phyloP scores from a whole-genome alignment of 1,140 invertebrate species.

The Trachymyrmex cornetzi region DNA sequence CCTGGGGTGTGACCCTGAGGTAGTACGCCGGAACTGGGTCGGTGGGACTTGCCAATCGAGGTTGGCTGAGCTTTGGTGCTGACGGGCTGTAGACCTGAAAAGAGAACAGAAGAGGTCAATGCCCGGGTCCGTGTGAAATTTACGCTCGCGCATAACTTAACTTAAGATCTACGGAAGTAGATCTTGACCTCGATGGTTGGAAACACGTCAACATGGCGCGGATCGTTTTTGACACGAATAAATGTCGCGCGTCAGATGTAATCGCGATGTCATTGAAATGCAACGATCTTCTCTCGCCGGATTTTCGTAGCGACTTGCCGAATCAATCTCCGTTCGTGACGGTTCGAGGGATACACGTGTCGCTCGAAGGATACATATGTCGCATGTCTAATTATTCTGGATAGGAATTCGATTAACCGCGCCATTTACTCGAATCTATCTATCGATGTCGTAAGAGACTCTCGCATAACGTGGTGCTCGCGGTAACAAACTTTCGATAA shows the following conservation, averaged over 20 bases:
- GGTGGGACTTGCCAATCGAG: conserved; percentile 84
- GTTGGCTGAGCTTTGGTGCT: conserved; percentile 83
- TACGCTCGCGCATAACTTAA: conserved; percentile 15
- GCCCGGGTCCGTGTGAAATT: conserved; percentile 22
- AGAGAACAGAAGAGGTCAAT: conserved; percentile 64
- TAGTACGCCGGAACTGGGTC: conserved; percentile 84
- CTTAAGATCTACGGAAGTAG: neutral
- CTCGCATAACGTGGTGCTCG: neutral
- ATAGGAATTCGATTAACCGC: conserved; percentile 27
- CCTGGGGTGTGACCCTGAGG: conserved; percentile 86
- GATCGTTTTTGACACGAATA: neutral
- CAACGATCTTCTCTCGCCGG: neutral
- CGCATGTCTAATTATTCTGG: conserved; percentile 13
- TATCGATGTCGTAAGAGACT: neutral
- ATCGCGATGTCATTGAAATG: neutral
- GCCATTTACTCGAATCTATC: conserved; percentile 12
- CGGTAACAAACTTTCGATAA: conserved; percentile 38
- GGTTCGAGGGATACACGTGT: neutral
- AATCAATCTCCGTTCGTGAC: conserved; percentile 28
- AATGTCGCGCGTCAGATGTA: neutral
- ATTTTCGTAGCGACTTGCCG: neutral
- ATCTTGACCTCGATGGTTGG: neutral
- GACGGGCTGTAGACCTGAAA: conserved; percentile 85
- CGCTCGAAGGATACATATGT: neutral
- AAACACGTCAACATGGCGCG: neutral